A percentile compares a stretch with the other conserved stretches of the same genome.
These are phyloP conservation scores for Turnix velox DNA, from an alignment of 2,113 vertebrate genomes.

Conservation along the genomic window DNA sequence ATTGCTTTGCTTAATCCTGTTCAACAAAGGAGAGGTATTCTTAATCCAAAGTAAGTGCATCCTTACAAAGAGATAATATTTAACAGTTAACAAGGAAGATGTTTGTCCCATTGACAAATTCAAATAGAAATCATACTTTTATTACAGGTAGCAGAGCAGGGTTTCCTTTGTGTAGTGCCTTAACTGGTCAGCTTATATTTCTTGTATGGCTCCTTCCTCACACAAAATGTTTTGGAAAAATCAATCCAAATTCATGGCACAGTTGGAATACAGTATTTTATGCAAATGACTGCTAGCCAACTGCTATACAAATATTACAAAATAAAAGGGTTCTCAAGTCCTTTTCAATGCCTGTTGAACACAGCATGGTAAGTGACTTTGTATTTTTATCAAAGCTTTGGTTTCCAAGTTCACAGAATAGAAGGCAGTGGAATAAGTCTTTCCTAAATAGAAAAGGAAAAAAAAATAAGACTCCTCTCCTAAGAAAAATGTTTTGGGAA, in stretches of 20 bases:
- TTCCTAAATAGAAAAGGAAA: neutral
- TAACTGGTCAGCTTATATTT: neutral
- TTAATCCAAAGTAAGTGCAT: neutral
- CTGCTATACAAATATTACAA: neutral
- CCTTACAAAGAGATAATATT: neutral
- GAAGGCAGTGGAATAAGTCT: neutral
- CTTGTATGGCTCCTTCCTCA: neutral
- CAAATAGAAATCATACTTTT: neutral
- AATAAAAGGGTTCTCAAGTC: neutral
- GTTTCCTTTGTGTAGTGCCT: neutral
- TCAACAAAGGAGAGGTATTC: neutral
- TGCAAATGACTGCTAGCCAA: neutral
- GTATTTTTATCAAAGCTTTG: neutral
- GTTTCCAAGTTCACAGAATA: neutral
- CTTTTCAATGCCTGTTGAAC: neutral
- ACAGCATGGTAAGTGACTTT: neutral
- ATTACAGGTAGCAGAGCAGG: neutral
- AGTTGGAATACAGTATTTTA: neutral
- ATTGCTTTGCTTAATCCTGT: neutral
- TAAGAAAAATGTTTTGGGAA: neutral
- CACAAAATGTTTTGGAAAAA: neutral
- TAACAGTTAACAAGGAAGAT: neutral
- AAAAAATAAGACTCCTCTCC: neutral
- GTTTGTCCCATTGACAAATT: neutral
- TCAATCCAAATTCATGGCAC: neutral